Percentiles rank a stretch among this genome's conserved stretches.
Evolutionary conservation across 2,113 vertebrate genomes (phyloP).

Genomic region (Aegithalos caudatus): DNA sequence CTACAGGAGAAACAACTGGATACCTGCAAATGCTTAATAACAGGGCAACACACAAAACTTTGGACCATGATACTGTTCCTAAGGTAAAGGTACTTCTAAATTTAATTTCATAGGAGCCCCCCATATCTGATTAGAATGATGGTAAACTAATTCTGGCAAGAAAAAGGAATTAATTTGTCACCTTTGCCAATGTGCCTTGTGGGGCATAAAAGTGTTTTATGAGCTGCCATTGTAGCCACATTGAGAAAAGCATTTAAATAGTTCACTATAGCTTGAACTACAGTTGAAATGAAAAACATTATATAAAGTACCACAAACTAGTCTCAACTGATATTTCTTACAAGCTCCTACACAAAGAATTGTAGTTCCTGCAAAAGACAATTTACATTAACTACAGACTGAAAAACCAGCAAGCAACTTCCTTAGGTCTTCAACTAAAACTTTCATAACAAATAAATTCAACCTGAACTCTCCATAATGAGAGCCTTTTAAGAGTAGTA

Average conservation of each 20-base stretch:
- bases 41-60: not conserved
- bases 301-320: not conserved
- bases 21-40: not conserved
- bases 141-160: not conserved
- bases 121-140: not conserved
- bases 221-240: not conserved
- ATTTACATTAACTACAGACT: not conserved
- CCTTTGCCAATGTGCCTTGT: not conserved
- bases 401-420: not conserved
- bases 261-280: not conserved
- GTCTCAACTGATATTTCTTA: not conserved
- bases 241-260: not conserved
- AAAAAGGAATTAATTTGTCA: not conserved
- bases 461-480: not conserved
- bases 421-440: not conserved
- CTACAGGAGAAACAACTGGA: not conserved
- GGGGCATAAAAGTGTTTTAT: not conserved
- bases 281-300: not conserved
- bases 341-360: not conserved
- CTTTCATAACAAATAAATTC: not conserved
- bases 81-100: not conserved
- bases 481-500: not conserved
- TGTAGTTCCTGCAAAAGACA: not conserved
- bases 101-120: not conserved
- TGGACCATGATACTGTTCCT: not conserved